These are phyloP conservation scores for Agrochola circellaris DNA, from an alignment of 2,888 invertebrate genomes.

Conservation along the genomic window DNA sequence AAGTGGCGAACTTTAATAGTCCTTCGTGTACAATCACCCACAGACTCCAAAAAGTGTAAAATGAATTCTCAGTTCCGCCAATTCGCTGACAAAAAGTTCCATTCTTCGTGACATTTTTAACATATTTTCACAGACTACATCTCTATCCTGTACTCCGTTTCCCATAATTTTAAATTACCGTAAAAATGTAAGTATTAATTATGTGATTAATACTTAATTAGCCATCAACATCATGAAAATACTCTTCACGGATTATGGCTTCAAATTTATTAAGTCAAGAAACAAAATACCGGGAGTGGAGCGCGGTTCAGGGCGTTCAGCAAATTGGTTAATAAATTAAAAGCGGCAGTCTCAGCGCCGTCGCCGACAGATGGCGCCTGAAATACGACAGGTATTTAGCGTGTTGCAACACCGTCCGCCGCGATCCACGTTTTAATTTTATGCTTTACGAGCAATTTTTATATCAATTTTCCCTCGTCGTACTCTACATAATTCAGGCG, in stretches of 20 bases:
- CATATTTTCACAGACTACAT: conserved; percentile 2
- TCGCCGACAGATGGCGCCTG: conserved; percentile 89
- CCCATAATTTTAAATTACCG: conserved; percentile 39
- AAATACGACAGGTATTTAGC: conserved; percentile 91
- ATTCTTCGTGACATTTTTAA: neutral
- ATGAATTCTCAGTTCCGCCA: conserved; percentile 63
- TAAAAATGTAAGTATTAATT: conserved; percentile 57
- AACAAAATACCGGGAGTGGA: conserved; percentile 84
- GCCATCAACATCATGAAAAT: conserved; percentile 76
- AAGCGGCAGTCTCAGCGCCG: conserved; percentile 88
- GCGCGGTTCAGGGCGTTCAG: conserved; percentile 86
- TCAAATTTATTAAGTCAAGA: conserved; percentile 88
- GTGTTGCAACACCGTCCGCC: conserved; percentile 88
- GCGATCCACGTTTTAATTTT: conserved; percentile 88
- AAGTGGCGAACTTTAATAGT: conserved; percentile 76
- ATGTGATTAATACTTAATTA: conserved; percentile 73
- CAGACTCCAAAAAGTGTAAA: conserved; percentile 55
- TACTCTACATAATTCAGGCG: conserved; percentile 83
- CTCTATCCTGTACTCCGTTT: conserved; percentile 46
- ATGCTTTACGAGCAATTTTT: conserved; percentile 90
- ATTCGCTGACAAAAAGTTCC: conserved; percentile 52
- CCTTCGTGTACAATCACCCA: conserved; percentile 69
- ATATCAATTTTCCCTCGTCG: conserved; percentile 86
- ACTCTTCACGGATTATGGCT: conserved; percentile 84
- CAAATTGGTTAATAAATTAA: conserved; percentile 91